Evolutionary conservation across 2,113 vertebrate genomes (phyloP).

Genomic region (Anarhynchus alexandrinus): DNA sequence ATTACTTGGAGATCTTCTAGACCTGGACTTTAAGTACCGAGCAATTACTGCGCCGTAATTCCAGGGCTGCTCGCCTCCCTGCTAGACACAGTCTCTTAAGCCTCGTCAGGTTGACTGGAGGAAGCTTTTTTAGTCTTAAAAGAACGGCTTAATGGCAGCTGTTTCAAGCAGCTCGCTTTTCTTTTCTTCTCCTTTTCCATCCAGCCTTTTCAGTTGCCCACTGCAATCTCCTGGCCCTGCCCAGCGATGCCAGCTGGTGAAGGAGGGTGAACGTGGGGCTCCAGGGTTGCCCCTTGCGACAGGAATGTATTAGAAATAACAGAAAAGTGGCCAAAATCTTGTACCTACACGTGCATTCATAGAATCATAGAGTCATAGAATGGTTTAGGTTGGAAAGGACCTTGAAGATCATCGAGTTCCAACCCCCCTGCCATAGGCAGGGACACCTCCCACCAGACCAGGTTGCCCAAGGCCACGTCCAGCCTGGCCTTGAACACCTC

Average conservation of each 20-base stretch:
- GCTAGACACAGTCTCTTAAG: neutral
- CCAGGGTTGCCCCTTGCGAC: neutral
- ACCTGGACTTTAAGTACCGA: slow-evolving; percentile 47
- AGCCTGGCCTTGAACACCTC: no score
- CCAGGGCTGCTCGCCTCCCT: neutral
- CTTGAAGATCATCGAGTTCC: no score
- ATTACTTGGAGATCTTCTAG: slow-evolving; percentile 38
- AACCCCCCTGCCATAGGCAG: no score
- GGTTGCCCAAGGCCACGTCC: no score
- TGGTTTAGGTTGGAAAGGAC: no score
- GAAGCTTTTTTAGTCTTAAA: neutral
- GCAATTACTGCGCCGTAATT: slow-evolving; percentile 43
- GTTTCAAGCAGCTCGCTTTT: neutral
- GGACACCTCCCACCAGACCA: no score
- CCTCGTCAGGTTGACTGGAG: neutral
- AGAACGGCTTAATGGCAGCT: neutral
- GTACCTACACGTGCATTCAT: no score
- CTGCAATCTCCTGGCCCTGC: neutral
- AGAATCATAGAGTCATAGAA: no score
- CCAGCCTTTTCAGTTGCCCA: neutral
- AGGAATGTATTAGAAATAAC: accelerated
- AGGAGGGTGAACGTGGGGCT: neutral
- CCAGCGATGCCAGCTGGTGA: neutral
- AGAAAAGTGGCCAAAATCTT: neutral
- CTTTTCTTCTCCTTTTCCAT: neutral